These are phyloP conservation scores for Cheilosia vernalis DNA, from an alignment of 2,888 invertebrate genomes.

Conservation along the genomic window DNA sequence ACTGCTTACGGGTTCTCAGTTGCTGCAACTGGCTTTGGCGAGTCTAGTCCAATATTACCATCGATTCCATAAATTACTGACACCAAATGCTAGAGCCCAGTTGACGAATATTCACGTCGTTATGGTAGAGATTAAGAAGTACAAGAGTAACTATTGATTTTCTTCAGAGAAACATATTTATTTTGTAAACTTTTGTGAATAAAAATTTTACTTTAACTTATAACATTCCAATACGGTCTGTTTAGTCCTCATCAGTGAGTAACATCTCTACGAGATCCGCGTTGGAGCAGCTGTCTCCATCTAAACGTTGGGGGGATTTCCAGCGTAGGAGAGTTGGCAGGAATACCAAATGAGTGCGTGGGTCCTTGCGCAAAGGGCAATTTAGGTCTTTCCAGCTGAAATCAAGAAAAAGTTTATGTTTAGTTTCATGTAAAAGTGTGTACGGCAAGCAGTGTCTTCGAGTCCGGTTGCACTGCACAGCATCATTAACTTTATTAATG, in stretches of 20 bases:
- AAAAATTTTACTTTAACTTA: slow-evolving; percentile 58
- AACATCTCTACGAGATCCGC: slow-evolving; percentile 91
- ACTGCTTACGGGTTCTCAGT: slow-evolving; percentile 96
- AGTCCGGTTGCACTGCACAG: too few relatives aligned
- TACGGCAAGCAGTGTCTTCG: too few relatives aligned
- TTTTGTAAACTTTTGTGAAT: slow-evolving; percentile 26
- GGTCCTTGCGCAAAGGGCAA: slow-evolving; percentile 92
- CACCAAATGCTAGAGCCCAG: slow-evolving; percentile 93
- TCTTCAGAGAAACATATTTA: slow-evolving; percentile 3
- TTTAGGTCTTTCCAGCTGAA: slow-evolving; percentile 93
- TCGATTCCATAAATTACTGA: slow-evolving; percentile 96
- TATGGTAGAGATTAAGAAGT: slow-evolving; percentile 99
- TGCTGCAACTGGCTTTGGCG: slow-evolving; percentile 96
- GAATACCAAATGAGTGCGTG: slow-evolving; percentile 88
- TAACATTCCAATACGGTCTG: slow-evolving; percentile 32
- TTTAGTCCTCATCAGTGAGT: slow-evolving; percentile 88
- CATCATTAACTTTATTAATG: too few relatives aligned
- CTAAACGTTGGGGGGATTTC: slow-evolving; percentile 90
- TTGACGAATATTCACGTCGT: slow-evolving; percentile 99
- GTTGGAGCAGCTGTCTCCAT: slow-evolving; percentile 91
- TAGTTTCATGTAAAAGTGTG: neutral
- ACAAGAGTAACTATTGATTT: slow-evolving; percentile 95
- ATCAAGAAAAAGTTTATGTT: slow-evolving; percentile 40
- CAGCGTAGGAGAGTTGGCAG: slow-evolving; percentile 93
- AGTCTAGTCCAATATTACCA: slow-evolving; percentile 99